These are phyloP conservation scores for Miniopterus natalensis DNA, from an alignment of 2,113 vertebrate genomes.

Conservation along the genomic window DNA sequence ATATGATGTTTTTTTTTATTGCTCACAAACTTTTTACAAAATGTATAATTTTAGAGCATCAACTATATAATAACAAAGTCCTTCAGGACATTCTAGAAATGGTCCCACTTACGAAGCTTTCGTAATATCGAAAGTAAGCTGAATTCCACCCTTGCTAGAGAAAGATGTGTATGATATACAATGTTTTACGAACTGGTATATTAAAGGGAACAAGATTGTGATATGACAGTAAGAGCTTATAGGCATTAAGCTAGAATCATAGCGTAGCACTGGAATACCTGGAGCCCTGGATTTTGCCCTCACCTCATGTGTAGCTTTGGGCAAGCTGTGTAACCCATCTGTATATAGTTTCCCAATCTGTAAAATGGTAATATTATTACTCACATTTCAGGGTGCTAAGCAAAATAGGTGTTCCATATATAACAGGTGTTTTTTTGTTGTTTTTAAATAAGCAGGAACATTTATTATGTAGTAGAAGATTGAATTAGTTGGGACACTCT, in stretches of 20 bases:
- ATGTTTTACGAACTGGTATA: background rate
- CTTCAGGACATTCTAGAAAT: slow-evolving; percentile 4
- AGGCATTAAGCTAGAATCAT: too few species aligned
- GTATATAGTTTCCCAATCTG: background rate
- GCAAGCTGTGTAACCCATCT: background rate
- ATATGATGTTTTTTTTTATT: background rate
- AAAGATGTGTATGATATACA: background rate
- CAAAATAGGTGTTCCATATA: background rate
- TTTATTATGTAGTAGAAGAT: background rate
- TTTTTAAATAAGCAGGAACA: background rate
- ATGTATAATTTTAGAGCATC: background rate
- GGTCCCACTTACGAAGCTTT: background rate
- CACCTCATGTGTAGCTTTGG: background rate
- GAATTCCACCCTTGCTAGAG: background rate
- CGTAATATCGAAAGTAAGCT: background rate
- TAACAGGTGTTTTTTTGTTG: background rate
- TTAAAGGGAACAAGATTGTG: background rate
- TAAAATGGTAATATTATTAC: slow-evolving; percentile 4
- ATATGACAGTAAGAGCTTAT: background rate
- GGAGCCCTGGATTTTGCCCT: background rate
- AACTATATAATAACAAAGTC: background rate
- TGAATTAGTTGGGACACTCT: background rate
- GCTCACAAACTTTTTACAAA: background rate
- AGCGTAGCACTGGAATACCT: background rate
- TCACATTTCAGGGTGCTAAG: background rate